Percentiles rank a stretch among this genome's conserved stretches.
Conservation (phyloP, 2,113 vertebrate species). For the Chiloscyllium plagiosum region DNA sequence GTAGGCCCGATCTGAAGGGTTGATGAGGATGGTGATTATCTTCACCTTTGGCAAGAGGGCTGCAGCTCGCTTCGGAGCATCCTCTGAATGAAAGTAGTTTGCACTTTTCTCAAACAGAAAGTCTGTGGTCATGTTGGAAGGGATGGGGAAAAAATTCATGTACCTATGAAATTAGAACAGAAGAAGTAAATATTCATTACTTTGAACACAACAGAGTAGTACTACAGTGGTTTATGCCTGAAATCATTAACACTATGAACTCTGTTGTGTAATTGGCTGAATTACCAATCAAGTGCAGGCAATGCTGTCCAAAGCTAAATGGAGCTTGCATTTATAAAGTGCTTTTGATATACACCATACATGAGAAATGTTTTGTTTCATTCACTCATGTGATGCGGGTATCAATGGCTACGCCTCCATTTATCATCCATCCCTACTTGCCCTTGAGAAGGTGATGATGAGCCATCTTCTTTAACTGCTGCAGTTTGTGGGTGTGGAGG, state of each 20-base stretch:
- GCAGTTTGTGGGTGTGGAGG: too few relatives aligned
- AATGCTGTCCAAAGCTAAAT: not conserved
- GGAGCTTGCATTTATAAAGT: too few relatives aligned
- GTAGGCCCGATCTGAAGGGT: slow-evolving; percentile 88
- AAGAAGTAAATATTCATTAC: not conserved
- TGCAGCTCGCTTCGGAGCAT: slow-evolving; percentile 76
- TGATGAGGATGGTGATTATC: slow-evolving; percentile 91
- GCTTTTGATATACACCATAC: too few relatives aligned
- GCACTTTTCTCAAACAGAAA: slow-evolving; percentile 97
- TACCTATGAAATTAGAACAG: slow-evolving; percentile 69
- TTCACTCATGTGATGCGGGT: too few relatives aligned
- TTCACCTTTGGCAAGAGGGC: slow-evolving; percentile 89
- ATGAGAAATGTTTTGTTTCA: too few relatives aligned
- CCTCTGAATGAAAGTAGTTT: slow-evolving; percentile 94
- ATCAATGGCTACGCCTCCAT: too few relatives aligned
- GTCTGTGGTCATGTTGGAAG: slow-evolving; percentile 84
- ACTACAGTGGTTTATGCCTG: not conserved
- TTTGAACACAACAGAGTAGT: not conserved
- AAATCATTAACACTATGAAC: not conserved
- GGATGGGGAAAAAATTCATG: slow-evolving; percentile 93
- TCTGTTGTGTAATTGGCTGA: not conserved
- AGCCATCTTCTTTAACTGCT: too few relatives aligned
- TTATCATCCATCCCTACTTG: too few relatives aligned
- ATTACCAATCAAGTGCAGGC: not conserved
- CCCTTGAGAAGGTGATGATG: too few relatives aligned